phyloP scores from a whole-genome alignment of 2,113 vertebrate species.

The Hippotragus niger region DNA sequence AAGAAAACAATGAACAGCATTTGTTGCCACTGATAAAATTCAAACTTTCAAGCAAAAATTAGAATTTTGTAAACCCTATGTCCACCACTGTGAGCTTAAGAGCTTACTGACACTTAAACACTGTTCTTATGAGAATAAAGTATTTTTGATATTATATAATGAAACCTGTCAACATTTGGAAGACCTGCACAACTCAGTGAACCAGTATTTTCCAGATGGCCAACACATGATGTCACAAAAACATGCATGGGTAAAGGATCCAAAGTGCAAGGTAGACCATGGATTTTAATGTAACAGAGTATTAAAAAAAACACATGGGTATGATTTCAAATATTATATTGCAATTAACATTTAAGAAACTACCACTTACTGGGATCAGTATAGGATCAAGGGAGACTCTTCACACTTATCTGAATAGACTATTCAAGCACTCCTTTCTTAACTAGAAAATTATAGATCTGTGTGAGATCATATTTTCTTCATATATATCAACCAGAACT shows the following conservation, averaged over 20 bases:
- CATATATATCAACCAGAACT: not conserved
- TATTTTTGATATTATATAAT: not conserved
- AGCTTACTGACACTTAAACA: not conserved
- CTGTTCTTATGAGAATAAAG: conserved; percentile 17
- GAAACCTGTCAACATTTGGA: conserved; percentile 21
- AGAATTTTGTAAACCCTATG: conserved; percentile 22
- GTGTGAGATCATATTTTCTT: not conserved
- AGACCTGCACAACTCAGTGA: not conserved
- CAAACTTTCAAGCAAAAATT: conserved; percentile 30
- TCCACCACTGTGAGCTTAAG: not conserved
- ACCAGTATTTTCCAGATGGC: conserved; percentile 10
- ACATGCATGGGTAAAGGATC: not conserved
- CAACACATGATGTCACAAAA: not conserved
- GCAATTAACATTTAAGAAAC: conserved; percentile 36
- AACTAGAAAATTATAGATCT: not conserved
- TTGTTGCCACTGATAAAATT: conserved; percentile 40
- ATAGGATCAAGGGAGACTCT: not conserved
- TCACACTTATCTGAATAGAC: not conserved
- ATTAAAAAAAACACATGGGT: not conserved
- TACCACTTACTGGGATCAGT: not conserved
- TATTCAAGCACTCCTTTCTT: not conserved
- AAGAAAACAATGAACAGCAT: conserved; percentile 23
- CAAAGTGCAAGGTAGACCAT: not conserved
- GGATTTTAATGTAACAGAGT: not conserved
- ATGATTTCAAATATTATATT: not conserved